Base-by-base conservation (phyloP, 2,888 invertebrate genomes). In the Chloroclystis v-ata region DNA sequence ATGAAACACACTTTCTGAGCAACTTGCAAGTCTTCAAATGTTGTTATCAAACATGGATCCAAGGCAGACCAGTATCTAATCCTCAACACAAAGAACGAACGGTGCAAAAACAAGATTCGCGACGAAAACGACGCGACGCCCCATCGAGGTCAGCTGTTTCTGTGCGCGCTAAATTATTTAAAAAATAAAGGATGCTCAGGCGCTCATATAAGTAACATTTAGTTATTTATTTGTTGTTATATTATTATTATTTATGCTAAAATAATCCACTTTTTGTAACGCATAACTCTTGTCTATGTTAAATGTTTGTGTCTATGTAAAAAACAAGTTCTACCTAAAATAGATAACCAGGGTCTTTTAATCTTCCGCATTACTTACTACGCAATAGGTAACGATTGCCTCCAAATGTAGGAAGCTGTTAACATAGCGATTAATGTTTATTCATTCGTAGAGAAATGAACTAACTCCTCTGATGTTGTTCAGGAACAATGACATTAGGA, bases 241-340 rank as follows among this genome's bases (percentile, higher is more conserved):
- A n/a, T n/a, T n/a, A n/a, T n/a, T n/a, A 20, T 20, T 20, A 20
- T 61, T 59, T 61, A 61, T 62, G 61, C 32, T 38, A 45, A 30
- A 50, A 47, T 38, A 24, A 40, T 39, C 52, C 49, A 54, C 47
- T 55, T 56, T 1, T 20, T 24, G 35, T 20, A 5, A 32, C 9
- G 49, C 48, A 49, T 59, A 61, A 52, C 61, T 61, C 63, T 56
- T 59, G 60, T 63, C 56, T 64, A 60, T 70, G 63, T 62, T 59
- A 65, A 65, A 72, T 75, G 76, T n/a, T n/a, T n/a, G n/a, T n/a
- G n/a, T n/a, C n/a, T n/a, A n/a, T n/a, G n/a, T n/a, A n/a, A n/a
- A n/a, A 79, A 78, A 77, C 70, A 74, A n/a, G 20, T n/a, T n/a
- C 69, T 52, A 75, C 79, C 82, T 75, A 83, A 84, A 84, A 84